Base-by-base conservation (phyloP, 2,888 invertebrate species). In the Pristionchus japonicus region DNA sequence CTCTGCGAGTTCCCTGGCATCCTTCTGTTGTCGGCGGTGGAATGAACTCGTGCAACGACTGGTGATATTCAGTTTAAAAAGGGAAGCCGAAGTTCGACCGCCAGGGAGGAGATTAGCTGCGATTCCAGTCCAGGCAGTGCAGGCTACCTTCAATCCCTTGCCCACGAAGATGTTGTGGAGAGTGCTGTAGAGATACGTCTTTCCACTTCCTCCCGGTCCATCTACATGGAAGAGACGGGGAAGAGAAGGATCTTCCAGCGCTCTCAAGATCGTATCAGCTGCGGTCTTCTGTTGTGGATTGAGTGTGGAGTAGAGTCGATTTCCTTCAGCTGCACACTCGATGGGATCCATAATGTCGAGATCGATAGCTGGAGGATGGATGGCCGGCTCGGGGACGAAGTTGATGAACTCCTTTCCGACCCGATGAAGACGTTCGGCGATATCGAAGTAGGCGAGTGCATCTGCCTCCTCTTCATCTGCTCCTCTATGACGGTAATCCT, bases 191-290 rank as follows among this genome's bases (percentile, higher is more conserved):
- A 95, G 88, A 89, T 91, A 95, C 3, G 95, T 95, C 91, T 95
- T 95, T 3, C 95, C 95, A 34, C 94, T 94, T 27, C 95, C 95
- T 9, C 95, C 95, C 2, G 95, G 94, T n/a, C 94, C 95, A 91
- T 95, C 95, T 13, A 95, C 86, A 89, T 95, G 94, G 74, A 94
- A 91, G 61, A 89, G 88, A 47, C 83, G 47, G 6, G 84, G 80
- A 13, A 31, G 23, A 27, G 37, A 6, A 13, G 67, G 77, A 17
- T 70, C 80, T 1, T 90, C 88, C 1, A 91, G 15, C 13, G 13
- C 34, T 70, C 40, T 40, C 70, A 70, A 27, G 20, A 88, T 57
- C 43, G 85, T 52, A 37, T 86, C 83, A 34, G 57, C 86, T n/a
- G 43, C 88, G 0, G 1, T 23, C 77, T 77, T 34, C 47, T 91